Conservation (phyloP, 2,888 invertebrate species). For the Lissocephala sabroskyi region DNA sequence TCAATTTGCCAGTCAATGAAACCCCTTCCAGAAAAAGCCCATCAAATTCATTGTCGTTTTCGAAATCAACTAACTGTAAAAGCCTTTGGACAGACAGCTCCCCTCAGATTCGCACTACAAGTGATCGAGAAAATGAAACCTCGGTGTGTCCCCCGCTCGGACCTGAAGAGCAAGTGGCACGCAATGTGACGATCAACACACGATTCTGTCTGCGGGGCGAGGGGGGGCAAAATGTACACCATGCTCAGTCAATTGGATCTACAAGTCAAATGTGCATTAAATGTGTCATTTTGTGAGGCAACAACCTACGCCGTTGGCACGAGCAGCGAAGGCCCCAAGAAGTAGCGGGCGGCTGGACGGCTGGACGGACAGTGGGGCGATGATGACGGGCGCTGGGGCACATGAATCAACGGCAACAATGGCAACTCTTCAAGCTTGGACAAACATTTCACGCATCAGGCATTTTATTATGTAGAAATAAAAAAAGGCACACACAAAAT, state of each 20-base stretch:
- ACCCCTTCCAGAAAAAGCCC: not conserved
- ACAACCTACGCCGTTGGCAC: slow-evolving; percentile 42
- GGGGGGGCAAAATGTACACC: slow-evolving; percentile 8
- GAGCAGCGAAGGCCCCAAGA: slow-evolving; percentile 15
- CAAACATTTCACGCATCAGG: slow-evolving; percentile 70
- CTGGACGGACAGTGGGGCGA: slow-evolving; percentile 3
- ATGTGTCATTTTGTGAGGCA: slow-evolving; percentile 63
- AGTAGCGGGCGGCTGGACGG: slow-evolving; percentile 11
- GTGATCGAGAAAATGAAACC: slow-evolving; percentile 8
- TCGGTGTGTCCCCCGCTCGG: no score
- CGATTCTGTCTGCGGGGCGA: slow-evolving; percentile 9
- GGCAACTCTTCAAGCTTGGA: slow-evolving; percentile 69
- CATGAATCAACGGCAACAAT: slow-evolving; percentile 62
- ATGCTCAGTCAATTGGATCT: slow-evolving; percentile 55
- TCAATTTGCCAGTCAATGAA: no score
- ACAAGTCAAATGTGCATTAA: slow-evolving; percentile 66
- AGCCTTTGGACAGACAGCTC: slow-evolving; percentile 38
- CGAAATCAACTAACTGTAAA: slow-evolving; percentile 68
- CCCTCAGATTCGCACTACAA: slow-evolving; percentile 8
- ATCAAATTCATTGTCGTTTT: slow-evolving; percentile 60
- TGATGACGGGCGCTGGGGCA: slow-evolving; percentile 47
- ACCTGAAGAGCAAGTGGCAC: slow-evolving; percentile 26
- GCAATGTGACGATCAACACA: slow-evolving; percentile 35
- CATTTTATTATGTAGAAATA: slow-evolving; percentile 61
- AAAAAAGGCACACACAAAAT: slow-evolving; percentile 18